Base-by-base conservation (phyloP, 2,113 vertebrate species). In the Neoarius graeffei region DNA sequence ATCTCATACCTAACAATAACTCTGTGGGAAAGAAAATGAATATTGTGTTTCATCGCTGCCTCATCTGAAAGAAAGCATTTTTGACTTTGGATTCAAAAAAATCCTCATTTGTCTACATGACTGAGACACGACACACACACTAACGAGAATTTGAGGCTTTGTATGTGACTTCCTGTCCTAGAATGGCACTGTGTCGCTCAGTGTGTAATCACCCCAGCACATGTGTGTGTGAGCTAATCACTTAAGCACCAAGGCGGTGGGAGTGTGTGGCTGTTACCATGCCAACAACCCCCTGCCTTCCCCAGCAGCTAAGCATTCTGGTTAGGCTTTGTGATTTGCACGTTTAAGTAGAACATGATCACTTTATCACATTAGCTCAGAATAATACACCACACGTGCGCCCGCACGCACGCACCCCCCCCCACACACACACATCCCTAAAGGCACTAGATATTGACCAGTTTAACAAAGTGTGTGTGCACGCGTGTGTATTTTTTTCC, bases 141-240 rank as follows among this genome's bases (percentile, higher is more conserved):
- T 82, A 83, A 81, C 5, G 17, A 62, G 71, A 87, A 81, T 67
- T 84, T 87, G 52, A 66, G 50, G 50, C 48, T 86, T 64, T 60
- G 81, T 85, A 64, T 85, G 59, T 90, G 69, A 60, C 85, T 88
- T 88, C 89, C 86, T 88, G 85, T 88, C 85, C 62, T 81, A 84
- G 57, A 90, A 88, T 62, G 80, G 20, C 56, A 66, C 84, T 81
- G 89, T 56, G 85, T 84, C 64, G 27, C 89, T 76, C 86, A 90
- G 87, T 66, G 14, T 90, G 89, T 88, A 90, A 87, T 89, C 89
- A 76, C 89, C 69, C 52, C 52, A 27, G 76, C 87, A 86, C 73
- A 84, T 84, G 48, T 88, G 87, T 90, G 85, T 87, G 85, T 71
- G 80, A 64, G 82, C 82, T 87, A 90, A 90, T 90, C 89, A 81